These are phyloP conservation scores for Buceros bicornis DNA, from an alignment of 2,797 vertebrate genomes.

Conservation along the genomic window DNA sequence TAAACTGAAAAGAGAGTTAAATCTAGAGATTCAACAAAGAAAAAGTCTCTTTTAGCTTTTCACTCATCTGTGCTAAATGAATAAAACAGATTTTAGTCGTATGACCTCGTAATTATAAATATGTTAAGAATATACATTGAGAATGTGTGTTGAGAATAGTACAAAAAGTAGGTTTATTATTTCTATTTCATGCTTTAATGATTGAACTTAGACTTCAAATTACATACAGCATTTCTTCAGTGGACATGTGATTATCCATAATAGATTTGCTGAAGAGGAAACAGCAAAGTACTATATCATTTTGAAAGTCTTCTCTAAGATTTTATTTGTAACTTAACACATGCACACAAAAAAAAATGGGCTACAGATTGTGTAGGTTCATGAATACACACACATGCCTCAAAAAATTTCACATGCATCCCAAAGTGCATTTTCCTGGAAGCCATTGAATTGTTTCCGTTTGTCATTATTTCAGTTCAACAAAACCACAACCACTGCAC, in stretches of 20 bases:
- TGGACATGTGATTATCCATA: not conserved
- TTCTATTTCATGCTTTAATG: not conserved
- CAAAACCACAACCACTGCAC: not conserved
- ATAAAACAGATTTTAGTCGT: not conserved
- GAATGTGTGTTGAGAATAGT: not conserved
- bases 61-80: not conserved
- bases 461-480: not conserved
- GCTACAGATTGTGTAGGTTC: not conserved
- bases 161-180: not conserved
- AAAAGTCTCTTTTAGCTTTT: not conserved
- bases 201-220: not conserved
- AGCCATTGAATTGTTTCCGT: not conserved
- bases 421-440: not conserved
- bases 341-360: not conserved
- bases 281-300: not conserved
- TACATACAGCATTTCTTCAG: not conserved
- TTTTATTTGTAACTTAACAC: not conserved
- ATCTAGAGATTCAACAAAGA: not conserved
- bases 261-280: not conserved
- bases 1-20: not conserved
- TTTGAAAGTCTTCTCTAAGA: not conserved
- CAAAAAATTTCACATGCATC: not conserved
- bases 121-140: no score
- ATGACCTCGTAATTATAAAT: not conserved
- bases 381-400: not conserved